Evolutionary conservation across 2,888 invertebrate species (phyloP).

Genomic region (Spatulosminthurus flaviceps): DNA sequence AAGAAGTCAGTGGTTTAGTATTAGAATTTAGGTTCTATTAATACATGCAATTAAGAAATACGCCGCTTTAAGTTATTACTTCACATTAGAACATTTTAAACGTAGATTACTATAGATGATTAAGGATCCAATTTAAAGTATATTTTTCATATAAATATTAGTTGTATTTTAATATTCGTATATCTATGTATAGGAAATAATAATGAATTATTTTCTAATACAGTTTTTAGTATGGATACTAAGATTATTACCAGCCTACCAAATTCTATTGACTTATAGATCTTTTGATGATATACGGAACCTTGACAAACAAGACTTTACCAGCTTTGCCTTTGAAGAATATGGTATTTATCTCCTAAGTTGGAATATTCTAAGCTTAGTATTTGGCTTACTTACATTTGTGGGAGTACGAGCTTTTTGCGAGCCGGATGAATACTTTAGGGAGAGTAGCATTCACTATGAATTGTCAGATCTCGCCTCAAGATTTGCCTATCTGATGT

Average conservation of each 20-base stretch:
- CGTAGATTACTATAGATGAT: too few species aligned
- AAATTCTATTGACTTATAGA: neutral
- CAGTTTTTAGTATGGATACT: slow-evolving; percentile 11
- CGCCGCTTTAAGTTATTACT: too few species aligned
- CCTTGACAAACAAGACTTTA: neutral
- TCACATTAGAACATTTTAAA: too few species aligned
- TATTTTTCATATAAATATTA: too few species aligned
- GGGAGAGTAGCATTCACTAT: slow-evolving; percentile 27
- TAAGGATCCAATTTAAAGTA: too few species aligned
- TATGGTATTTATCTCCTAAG: neutral
- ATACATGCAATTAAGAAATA: too few species aligned
- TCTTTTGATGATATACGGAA: neutral
- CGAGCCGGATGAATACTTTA: slow-evolving; percentile 7
- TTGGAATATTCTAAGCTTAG: neutral
- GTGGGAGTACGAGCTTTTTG: slow-evolving; percentile 24
- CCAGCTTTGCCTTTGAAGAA: neutral
- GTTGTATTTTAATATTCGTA: too few species aligned
- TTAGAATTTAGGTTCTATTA: too few species aligned
- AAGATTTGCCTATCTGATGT: neutral
- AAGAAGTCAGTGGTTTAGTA: too few species aligned
- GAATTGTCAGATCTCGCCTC: slow-evolving; percentile 22
- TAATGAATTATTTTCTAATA: too few species aligned
- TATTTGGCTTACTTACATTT: slow-evolving; percentile 24
- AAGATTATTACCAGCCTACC: neutral
- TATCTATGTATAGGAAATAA: too few species aligned